Base-by-base conservation (phyloP, 2,113 vertebrate species). In the Lagopus muta region DNA sequence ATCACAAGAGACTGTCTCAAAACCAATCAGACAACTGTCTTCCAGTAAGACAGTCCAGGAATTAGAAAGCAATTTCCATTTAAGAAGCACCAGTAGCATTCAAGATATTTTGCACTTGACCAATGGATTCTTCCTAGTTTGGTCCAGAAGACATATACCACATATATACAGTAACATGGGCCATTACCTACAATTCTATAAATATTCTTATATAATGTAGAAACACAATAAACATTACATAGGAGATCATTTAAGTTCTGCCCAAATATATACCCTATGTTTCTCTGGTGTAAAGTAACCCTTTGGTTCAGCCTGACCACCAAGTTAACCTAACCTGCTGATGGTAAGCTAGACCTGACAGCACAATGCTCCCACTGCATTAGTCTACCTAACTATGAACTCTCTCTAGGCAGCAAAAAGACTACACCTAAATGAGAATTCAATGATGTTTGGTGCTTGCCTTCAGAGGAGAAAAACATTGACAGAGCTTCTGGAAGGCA, bases 341-440 rank as follows among this genome's bases (percentile, higher is more conserved):
- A 48, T 48, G 21, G 47, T 11, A 48, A 21, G 19, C 18, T 47
- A 47, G 15, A 43, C 4, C 18, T 47, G 19, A 48, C 47, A 48
- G 22, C 2, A 7, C 10, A 45, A 64, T 8, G 16, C 13, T 13
- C 38, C 1, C 52, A 7, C 55, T 15, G 14, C 2, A 5, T 28
- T 45, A 21, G 11, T 3, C 5, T 36, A 64, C 4, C 54, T 36
- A 38, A 82, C 3, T 50, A 16, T 0, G 8, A 65, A 27, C 7
- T 72, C 30, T 3, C 0, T 12, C 66, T 61, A 27, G 28, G 52
- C 8, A 13, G 40, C 8, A 22, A n/a, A 14, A 5, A 36, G 14
- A 24, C 61, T n/a, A 43, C 50, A 67, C 15, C 25, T 8, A 4
- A 54, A 90, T 55, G 11, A 80, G 24, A 82, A 73, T 47, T 66